A percentile compares a stretch with the other conserved stretches of the same genome.
Evolutionary conservation across 1,140 invertebrate genomes (phyloP).

Genomic region (Physella acuta): DNA sequence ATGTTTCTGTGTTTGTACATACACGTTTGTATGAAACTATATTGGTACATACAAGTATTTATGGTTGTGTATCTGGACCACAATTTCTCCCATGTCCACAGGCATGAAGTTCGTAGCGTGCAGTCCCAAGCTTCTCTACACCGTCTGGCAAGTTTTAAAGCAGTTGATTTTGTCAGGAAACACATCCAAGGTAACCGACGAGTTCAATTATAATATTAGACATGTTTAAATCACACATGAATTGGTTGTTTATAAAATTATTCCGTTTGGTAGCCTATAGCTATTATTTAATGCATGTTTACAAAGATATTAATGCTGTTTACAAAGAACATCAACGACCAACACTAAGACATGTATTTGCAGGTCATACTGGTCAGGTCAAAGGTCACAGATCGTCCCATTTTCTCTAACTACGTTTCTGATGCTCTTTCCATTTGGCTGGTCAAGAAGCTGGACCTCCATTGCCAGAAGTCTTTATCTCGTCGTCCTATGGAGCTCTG

Average conservation of each 20-base stretch:
- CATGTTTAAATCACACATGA: neutral
- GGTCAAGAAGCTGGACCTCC: constrained; percentile 51
- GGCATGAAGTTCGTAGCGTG: constrained; percentile 54
- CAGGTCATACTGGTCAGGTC: constrained; percentile 42
- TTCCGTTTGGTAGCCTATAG: too few species aligned
- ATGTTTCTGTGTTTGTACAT: too few species aligned
- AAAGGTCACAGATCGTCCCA: constrained; percentile 42
- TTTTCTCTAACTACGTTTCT: constrained; percentile 47
- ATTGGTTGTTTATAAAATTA: too few species aligned
- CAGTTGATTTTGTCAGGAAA: constrained; percentile 50
- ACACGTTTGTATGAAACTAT: too few species aligned
- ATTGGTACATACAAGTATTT: too few species aligned
- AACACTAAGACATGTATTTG: neutral
- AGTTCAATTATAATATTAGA: too few species aligned
- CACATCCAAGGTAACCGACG: constrained; percentile 34
- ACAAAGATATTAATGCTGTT: too few species aligned
- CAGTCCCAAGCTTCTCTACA: constrained; percentile 53
- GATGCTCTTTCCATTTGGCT: constrained; percentile 51
- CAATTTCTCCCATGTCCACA: constrained; percentile 25
- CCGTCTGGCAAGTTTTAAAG: constrained; percentile 55
- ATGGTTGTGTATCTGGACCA: too few species aligned
- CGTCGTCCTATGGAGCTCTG: constrained; percentile 50
- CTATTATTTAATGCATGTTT: too few species aligned
- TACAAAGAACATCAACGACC: neutral
- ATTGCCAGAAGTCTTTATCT: constrained; percentile 47